Conservation (phyloP, 1,140 invertebrate genomes). For the Zaprionus ornatus region DNA sequence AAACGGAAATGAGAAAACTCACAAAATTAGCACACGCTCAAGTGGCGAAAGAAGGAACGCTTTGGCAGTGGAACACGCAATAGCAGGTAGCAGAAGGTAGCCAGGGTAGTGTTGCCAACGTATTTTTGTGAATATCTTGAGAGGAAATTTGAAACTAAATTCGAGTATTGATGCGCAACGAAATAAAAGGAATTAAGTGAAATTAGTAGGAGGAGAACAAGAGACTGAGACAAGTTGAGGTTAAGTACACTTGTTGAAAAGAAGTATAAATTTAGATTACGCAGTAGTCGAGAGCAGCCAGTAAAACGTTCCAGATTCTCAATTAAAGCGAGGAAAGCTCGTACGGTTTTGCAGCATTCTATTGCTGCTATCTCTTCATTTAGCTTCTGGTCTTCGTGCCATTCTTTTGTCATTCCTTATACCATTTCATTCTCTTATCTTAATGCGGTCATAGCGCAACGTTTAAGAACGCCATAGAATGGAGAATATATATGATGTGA, state of each 20-base stretch:
- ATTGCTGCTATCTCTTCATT: neutral
- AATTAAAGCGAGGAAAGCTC: neutral
- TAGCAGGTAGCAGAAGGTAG: neutral
- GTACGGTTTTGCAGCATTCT: neutral
- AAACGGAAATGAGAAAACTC: neutral
- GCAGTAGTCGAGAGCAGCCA: neutral
- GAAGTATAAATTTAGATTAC: too few relatives aligned
- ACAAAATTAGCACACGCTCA: neutral
- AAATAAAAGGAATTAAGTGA: neutral
- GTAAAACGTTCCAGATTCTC: neutral
- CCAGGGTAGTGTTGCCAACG: too few relatives aligned
- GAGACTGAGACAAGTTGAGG: neutral
- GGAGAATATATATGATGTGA: neutral
- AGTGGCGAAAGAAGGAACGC: neutral
- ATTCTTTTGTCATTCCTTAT: too few relatives aligned
- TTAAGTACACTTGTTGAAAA: neutral
- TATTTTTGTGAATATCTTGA: neutral
- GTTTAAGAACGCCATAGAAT: neutral
- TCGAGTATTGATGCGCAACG: neutral
- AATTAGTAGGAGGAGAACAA: neutral
- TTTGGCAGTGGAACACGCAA: too few relatives aligned
- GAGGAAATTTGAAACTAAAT: neutral
- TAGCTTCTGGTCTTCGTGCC: too few relatives aligned
- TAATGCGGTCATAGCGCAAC: neutral
- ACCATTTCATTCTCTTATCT: too few relatives aligned